A percentile compares a stretch with the other conserved stretches of the same genome.
phyloP scores from a whole-genome alignment of 2,797 vertebrate species.

The Peromyscus melanophrys region DNA sequence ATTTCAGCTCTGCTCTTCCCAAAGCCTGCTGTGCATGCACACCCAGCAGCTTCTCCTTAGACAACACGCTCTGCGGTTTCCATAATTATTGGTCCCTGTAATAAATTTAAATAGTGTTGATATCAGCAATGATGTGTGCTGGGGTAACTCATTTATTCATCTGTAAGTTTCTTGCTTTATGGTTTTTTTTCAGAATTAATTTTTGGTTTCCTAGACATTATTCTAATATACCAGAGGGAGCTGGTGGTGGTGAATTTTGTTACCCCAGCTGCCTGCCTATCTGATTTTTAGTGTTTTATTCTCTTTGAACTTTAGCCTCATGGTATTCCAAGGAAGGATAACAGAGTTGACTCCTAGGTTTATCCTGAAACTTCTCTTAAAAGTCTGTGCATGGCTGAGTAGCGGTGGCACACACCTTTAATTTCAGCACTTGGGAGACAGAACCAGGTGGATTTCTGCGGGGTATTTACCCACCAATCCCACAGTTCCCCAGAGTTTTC shows the following conservation, averaged over 20 bases:
- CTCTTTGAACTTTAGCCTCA: neutral
- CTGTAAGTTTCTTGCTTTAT: neutral
- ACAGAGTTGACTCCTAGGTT: neutral
- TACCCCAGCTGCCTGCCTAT: neutral
- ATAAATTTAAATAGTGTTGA: neutral
- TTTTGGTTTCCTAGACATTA: neutral
- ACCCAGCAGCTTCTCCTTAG: neutral
- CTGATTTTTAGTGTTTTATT: neutral
- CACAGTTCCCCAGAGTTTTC: no score
- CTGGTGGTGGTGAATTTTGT: conserved; percentile 17
- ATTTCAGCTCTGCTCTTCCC: neutral
- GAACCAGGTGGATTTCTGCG: neutral
- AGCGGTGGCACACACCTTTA: neutral
- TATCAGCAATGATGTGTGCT: neutral
- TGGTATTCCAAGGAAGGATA: neutral
- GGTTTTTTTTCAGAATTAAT: neutral
- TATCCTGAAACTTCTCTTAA: neutral
- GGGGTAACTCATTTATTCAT: conserved; percentile 6
- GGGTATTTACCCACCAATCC: no score
- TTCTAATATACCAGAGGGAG: neutral
- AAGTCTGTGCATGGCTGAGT: neutral
- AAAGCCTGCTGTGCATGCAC: neutral
- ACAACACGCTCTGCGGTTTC: neutral
- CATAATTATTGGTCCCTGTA: neutral
- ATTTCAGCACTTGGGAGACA: neutral